Evolutionary conservation across 2,113 vertebrate species (phyloP).

Genomic region (Notarius lentiginosus): DNA sequence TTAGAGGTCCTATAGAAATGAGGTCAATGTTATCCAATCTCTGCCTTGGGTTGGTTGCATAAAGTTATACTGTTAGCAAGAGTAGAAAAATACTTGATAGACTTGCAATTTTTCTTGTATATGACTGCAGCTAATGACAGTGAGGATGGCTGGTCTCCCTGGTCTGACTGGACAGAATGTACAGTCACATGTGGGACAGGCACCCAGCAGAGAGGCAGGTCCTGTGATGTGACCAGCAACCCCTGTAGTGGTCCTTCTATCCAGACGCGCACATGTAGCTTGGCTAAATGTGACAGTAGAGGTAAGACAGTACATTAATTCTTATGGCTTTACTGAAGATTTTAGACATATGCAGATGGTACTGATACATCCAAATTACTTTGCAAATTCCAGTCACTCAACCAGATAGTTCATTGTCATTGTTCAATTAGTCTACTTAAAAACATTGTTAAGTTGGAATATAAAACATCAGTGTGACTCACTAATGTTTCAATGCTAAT

Average conservation of each 20-base stretch:
- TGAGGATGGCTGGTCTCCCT: conserved; percentile 94
- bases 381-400: not conserved
- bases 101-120: not conserved
- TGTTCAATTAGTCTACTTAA: not conserved
- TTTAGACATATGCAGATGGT: not conserved
- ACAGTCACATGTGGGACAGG: conserved; percentile 91
- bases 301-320: conserved; percentile 74
- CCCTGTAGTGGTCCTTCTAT: conserved; percentile 90
- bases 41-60: not conserved
- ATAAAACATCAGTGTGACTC: not conserved
- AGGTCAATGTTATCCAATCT: not conserved
- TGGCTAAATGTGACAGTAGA: conserved; percentile 88
- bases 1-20: not conserved
- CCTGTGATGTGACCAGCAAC: conserved; percentile 93
- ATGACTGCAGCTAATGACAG: conserved; percentile 72
- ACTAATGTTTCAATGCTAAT: not conserved
- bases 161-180: conserved; percentile 98
- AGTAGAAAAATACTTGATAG: not conserved
- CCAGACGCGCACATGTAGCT: conserved; percentile 91
- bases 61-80: not conserved
- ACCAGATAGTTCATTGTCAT: not conserved
- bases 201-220: conserved; percentile 95
- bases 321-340: not conserved
- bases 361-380: not conserved
- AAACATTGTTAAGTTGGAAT: not conserved